Conservation (phyloP, 2,888 invertebrate species). For the Kryphioiulus occultus region DNA sequence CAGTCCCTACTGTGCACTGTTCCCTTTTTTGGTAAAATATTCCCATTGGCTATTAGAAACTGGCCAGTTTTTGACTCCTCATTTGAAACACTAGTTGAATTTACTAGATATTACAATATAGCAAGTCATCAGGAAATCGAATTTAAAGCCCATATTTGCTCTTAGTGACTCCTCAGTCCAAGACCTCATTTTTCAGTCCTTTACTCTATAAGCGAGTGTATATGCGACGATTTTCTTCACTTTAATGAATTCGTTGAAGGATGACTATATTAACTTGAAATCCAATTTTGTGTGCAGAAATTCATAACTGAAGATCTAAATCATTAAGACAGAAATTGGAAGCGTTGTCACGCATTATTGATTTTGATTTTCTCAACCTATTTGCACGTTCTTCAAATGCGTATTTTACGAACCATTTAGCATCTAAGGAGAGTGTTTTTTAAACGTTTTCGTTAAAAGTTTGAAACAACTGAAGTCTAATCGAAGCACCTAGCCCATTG, state of each 20-base stretch:
- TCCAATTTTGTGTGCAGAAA: neutral
- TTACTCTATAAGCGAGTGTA: neutral
- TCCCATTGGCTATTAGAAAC: too few species aligned
- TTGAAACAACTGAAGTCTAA: neutral
- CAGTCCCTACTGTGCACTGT: too few species aligned
- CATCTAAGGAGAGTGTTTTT: neutral
- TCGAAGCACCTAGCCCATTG: neutral
- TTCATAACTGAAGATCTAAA: neutral
- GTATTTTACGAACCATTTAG: neutral
- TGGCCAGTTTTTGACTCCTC: too few species aligned
- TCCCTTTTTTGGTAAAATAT: too few species aligned
- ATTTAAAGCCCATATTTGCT: neutral
- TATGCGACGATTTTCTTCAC: neutral
- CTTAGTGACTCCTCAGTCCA: neutral
- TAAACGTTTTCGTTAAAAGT: neutral
- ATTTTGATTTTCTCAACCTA: neutral
- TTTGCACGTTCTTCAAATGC: neutral
- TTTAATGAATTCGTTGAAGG: neutral
- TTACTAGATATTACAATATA: too few species aligned
- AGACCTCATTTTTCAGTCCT: neutral
- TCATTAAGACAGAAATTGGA: conserved; percentile 25
- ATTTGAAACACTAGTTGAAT: too few species aligned
- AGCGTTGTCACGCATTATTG: conserved; percentile 28
- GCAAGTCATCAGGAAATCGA: too few species aligned
- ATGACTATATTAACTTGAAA: neutral